Conservation (phyloP, 2,797 vertebrate species). For the Sebastes oblongus region DNA sequence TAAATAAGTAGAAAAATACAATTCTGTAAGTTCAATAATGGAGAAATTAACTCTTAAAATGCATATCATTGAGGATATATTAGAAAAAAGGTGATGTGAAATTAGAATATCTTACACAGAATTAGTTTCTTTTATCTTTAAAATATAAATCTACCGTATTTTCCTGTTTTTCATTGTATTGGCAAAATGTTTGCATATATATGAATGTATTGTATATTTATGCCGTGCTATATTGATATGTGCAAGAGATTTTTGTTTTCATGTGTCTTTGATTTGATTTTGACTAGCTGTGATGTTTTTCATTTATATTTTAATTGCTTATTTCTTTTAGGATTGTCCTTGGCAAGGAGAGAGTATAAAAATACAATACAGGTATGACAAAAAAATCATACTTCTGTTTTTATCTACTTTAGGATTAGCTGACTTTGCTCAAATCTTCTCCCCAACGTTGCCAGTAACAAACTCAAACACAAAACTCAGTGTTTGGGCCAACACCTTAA, state of each 20-base stretch:
- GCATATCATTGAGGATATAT: background rate
- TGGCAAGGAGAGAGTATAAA: background rate
- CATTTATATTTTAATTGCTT: background rate
- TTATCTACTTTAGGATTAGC: slow-evolving; percentile 27
- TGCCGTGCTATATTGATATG: background rate
- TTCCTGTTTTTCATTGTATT: background rate
- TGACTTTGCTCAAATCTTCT: slow-evolving; percentile 15
- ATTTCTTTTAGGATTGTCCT: background rate
- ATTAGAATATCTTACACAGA: background rate
- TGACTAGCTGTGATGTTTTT: background rate
- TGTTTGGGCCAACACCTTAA: slow-evolving; percentile 58
- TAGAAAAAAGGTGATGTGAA: background rate
- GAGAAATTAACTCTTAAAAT: background rate
- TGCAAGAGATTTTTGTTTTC: background rate
- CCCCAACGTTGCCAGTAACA: slow-evolving; percentile 17
- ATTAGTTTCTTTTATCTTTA: background rate
- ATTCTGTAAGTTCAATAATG: background rate
- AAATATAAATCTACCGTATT: background rate
- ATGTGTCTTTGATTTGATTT: background rate
- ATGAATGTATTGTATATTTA: background rate
- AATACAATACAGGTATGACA: background rate
- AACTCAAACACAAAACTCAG: slow-evolving; percentile 38
- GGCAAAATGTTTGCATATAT: background rate
- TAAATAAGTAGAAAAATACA: background rate
- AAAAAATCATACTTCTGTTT: background rate